phyloP scores from a whole-genome alignment of 1,140 invertebrate genomes.

The Drosophila funebris region DNA sequence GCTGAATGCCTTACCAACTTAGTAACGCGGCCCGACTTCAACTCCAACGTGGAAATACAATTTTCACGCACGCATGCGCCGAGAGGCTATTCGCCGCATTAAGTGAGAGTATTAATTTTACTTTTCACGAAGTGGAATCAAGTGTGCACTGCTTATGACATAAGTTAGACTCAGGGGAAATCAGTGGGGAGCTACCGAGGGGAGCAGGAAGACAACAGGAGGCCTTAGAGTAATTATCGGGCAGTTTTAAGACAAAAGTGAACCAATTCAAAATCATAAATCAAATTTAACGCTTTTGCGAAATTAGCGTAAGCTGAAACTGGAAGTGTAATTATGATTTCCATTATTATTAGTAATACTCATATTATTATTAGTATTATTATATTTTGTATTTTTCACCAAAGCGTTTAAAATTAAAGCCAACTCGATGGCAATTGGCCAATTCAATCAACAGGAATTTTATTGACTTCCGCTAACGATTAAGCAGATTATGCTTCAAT shows the following conservation, averaged over 20 bases:
- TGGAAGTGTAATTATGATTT: conserved; percentile 48
- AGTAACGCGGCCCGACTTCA: background rate
- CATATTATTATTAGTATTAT: conserved; percentile 11
- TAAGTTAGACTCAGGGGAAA: conserved; percentile 30
- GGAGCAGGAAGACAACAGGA: conserved; percentile 17
- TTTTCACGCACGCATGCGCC: conserved; percentile 76
- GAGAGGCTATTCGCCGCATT: conserved; percentile 33
- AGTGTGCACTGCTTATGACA: conserved; percentile 49
- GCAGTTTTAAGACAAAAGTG: background rate
- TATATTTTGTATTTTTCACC: conserved; percentile 33
- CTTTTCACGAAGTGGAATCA: conserved; percentile 47
- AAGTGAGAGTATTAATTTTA: conserved; percentile 73
- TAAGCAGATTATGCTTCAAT: conserved; percentile 52
- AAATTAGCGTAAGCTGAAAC: conserved; percentile 49
- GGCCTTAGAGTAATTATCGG: conserved; percentile 30
- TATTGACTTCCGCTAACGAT: conserved; percentile 59
- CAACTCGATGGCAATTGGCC: conserved; percentile 22
- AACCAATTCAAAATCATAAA: conserved; percentile 56
- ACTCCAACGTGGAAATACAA: conserved; percentile 55
- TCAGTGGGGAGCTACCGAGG: background rate
- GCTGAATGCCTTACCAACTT: too few relatives aligned
- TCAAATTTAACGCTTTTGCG: conserved; percentile 29
- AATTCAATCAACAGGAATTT: conserved; percentile 49
- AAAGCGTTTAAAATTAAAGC: too few relatives aligned
- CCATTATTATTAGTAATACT: background rate